These are phyloP conservation scores for Anguilla pacifica DNA, from an alignment of 2,797 vertebrate species.

Conservation along the genomic window DNA sequence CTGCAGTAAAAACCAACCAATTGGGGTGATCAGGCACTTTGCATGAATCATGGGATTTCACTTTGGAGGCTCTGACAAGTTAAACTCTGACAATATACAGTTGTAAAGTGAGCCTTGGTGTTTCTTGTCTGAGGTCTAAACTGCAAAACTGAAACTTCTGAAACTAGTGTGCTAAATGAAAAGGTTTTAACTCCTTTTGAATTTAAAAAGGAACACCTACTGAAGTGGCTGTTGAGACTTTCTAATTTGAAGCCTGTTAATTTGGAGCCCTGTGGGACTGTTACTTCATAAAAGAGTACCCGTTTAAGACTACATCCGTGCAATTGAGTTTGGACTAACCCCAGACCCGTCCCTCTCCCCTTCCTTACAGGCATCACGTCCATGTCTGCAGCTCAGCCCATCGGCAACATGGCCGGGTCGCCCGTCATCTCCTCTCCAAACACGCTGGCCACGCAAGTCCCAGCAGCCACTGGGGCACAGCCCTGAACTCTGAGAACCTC, in stretches of 20 bases:
- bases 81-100: no score
- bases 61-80: no score
- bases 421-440: slow-evolving; percentile 83
- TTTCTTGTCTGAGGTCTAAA: background rate
- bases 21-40: no score
- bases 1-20: no score
- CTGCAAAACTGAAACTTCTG: no score
- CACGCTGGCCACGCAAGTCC: slow-evolving; percentile 81
- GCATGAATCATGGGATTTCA: no score
- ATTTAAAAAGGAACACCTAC: background rate
- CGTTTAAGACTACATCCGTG: background rate
- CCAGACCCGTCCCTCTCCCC: background rate
- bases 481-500: slow-evolving; percentile 72
- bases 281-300: background rate
- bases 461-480: slow-evolving; percentile 77
- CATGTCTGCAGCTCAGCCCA: slow-evolving; percentile 82
- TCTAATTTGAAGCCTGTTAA: background rate
- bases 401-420: slow-evolving; percentile 80
- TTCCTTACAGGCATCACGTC: slow-evolving; percentile 76
- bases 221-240: background rate
- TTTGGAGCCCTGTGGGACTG: background rate
- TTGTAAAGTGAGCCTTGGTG: no score
- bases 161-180: background rate
- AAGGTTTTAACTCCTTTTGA: background rate
- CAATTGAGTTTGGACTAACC: background rate